Conservation (phyloP, 2,888 invertebrate species). For the Drosophila planitibia region DNA sequence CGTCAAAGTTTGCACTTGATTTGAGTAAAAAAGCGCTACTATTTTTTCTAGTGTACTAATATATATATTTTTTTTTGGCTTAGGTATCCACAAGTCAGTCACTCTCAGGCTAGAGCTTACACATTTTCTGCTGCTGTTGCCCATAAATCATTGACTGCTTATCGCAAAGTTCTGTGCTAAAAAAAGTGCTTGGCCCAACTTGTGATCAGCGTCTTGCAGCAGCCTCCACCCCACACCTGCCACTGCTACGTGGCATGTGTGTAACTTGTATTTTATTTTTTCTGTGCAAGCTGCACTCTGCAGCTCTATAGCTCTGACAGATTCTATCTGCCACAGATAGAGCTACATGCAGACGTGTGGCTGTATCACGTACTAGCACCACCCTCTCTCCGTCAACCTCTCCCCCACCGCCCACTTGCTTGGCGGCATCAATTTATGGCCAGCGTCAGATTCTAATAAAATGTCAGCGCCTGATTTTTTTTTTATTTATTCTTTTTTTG, state of each 20-base stretch:
- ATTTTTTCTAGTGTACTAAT: background rate
- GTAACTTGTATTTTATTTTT: constrained; percentile 51
- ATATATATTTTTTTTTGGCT: background rate
- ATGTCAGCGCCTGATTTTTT: constrained; percentile 53
- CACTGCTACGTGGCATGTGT: constrained; percentile 47
- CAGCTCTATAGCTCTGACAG: constrained; percentile 58
- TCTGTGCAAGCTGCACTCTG: constrained; percentile 13
- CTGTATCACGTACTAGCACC: constrained; percentile 43
- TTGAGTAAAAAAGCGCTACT: background rate
- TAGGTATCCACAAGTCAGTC: background rate
- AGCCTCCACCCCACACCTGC: background rate
- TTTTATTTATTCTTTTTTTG: constrained; percentile 16
- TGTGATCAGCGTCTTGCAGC: background rate
- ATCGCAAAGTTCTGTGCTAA: constrained; percentile 49
- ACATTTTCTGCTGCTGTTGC: constrained; percentile 25
- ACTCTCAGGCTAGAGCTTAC: background rate
- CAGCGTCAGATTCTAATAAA: constrained; percentile 64
- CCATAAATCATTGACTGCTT: constrained; percentile 74
- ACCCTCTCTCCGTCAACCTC: background rate
- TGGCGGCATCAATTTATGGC: constrained; percentile 70
- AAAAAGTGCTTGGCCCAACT: constrained; percentile 32
- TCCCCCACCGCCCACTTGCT: constrained; percentile 26
- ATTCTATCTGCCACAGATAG: constrained; percentile 70
- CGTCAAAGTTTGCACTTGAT: background rate
- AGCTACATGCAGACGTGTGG: constrained; percentile 27